Conservation (phyloP, 2,113 vertebrate genomes). For the Nibea albiflora region DNA sequence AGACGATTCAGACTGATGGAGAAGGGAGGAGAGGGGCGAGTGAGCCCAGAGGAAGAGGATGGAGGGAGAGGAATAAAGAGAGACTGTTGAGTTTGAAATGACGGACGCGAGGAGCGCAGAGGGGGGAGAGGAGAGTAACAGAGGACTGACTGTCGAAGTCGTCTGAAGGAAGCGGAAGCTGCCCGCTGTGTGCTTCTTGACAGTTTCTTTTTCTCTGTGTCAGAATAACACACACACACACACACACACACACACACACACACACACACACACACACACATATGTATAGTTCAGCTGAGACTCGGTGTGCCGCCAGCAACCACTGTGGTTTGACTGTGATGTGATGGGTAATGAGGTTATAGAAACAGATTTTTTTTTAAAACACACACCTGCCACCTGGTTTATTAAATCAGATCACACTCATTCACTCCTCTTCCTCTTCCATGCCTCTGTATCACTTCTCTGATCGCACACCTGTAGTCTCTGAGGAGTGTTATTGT, state of each 20-base stretch:
- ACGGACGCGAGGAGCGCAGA: conserved; percentile 43
- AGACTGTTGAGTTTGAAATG: conserved; percentile 54
- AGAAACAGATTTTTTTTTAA: background rate
- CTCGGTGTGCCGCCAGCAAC: conserved; percentile 28
- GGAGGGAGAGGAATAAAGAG: conserved; percentile 57
- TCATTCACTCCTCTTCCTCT: background rate
- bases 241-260: conserved; percentile 11
- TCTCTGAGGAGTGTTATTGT: conserved; percentile 14
- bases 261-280: conserved; percentile 23
- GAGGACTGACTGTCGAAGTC: conserved; percentile 60
- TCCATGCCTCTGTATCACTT: background rate
- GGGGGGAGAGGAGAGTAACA: conserved; percentile 50
- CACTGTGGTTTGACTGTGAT: conserved; percentile 33
- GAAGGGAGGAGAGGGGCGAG: conserved; percentile 9
- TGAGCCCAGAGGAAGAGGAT: conserved; percentile 23
- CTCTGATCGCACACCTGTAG: conserved; percentile 9
- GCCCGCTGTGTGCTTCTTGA: conserved; percentile 50
- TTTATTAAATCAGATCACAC: conserved; percentile 55
- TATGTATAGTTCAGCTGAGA: background rate
- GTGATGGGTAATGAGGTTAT: conserved; percentile 1
- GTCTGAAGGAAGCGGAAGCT: conserved; percentile 70
- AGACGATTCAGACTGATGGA: conserved; percentile 22
- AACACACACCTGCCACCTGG: conserved; percentile 52
- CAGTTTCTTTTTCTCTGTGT: conserved; percentile 42
- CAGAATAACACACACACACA: conserved; percentile 30